These are phyloP conservation scores for Cebidichthys violaceus DNA, from an alignment of 2,113 vertebrate genomes.

Conservation along the genomic window DNA sequence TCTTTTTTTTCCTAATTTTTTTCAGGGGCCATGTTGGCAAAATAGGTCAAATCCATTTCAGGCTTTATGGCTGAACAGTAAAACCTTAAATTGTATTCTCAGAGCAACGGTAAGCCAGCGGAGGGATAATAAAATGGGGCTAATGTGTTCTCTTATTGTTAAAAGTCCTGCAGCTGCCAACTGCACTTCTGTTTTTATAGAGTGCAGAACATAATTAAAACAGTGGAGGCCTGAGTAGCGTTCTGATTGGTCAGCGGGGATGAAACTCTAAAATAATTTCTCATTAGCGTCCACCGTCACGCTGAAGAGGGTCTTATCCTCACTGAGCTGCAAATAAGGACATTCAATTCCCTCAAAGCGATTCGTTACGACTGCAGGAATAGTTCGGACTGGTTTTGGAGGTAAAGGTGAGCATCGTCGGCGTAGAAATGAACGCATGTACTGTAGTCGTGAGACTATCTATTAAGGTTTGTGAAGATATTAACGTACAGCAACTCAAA, in stretches of 20 bases:
- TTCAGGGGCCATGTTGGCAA: background rate
- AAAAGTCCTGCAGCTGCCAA: background rate
- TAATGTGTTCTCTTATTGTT: slow-evolving; percentile 10
- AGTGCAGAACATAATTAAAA: background rate
- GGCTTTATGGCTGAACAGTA: slow-evolving; percentile 8
- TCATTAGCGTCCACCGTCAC: background rate
- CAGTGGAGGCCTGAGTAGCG: background rate
- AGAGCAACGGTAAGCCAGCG: background rate
- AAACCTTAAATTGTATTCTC: slow-evolving; percentile 11
- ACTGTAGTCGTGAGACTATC: background rate
- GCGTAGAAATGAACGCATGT: background rate
- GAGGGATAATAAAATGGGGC: slow-evolving; percentile 16
- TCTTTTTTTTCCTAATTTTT: background rate
- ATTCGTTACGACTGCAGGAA: too few species aligned
- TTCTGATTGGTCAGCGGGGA: background rate
- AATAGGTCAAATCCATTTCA: slow-evolving; percentile 3
- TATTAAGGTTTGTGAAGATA: background rate
- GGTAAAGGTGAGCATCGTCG: too few species aligned
- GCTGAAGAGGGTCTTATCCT: background rate
- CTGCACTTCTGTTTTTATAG: background rate
- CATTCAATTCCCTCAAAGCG: background rate
- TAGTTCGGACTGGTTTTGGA: background rate
- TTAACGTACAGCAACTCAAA: background rate
- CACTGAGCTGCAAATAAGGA: background rate
- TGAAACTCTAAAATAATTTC: background rate